These are phyloP conservation scores for Acipenser oxyrinchus DNA, from an alignment of 2,797 vertebrate species.

Conservation along the genomic window DNA sequence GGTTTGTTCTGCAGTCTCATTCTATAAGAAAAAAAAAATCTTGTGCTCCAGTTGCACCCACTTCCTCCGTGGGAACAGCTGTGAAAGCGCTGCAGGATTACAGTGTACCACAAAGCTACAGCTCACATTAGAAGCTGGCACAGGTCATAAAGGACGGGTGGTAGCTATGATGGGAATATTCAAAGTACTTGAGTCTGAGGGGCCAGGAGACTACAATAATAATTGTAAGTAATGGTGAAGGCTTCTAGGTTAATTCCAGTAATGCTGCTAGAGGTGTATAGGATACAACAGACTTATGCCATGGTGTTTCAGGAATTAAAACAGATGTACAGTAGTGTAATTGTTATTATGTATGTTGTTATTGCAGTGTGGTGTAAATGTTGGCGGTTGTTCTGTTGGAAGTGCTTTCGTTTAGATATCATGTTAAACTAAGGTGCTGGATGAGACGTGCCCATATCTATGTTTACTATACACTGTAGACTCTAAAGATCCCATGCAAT, in stretches of 20 bases:
- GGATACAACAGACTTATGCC: conserved; percentile 46
- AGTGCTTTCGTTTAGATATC: conserved; percentile 22
- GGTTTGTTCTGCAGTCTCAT: conserved; percentile 19
- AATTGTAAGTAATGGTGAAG: conserved; percentile 30
- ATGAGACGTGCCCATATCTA: too few relatives aligned
- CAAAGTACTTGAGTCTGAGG: conserved; percentile 39
- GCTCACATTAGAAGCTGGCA: conserved; percentile 61
- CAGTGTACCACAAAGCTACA: conserved; percentile 54
- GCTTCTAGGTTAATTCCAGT: conserved; percentile 40
- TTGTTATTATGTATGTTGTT: conserved; percentile 43
- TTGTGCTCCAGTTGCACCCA: conserved; percentile 61
- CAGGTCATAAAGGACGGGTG: conserved; percentile 48
- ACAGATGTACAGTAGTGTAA: conserved; percentile 29
- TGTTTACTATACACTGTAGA: too few relatives aligned
- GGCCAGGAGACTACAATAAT: conserved; percentile 30
- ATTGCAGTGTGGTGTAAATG: conserved; percentile 33
- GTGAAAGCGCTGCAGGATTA: conserved; percentile 71
- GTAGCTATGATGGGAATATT: conserved; percentile 36
- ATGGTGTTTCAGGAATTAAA: conserved; percentile 47
- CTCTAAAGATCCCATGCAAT: too few relatives aligned
- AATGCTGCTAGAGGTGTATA: conserved; percentile 53
- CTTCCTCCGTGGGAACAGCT: conserved; percentile 80
- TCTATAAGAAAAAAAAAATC: conserved; percentile 16
- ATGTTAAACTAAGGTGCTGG: too few relatives aligned
- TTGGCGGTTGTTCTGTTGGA: conserved; percentile 37